These are phyloP conservation scores for Caenorhabditis zanzibari DNA, from an alignment of 2,888 invertebrate species.

Conservation along the genomic window DNA sequence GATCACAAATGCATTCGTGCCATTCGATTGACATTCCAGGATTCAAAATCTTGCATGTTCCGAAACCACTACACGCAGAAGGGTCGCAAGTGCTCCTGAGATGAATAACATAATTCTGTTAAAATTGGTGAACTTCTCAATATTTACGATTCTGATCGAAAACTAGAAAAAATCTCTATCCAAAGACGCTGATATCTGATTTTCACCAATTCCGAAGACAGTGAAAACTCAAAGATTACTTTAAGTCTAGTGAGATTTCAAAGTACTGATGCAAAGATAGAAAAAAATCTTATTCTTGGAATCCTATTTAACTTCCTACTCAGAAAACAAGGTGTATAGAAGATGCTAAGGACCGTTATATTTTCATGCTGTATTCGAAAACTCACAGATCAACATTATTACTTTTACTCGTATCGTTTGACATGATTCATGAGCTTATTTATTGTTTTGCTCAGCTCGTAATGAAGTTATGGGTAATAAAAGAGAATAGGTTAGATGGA, in stretches of 20 bases:
- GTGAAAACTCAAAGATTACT: neutral
- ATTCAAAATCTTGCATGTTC: neutral
- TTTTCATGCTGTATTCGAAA: too few species aligned
- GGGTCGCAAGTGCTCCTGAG: neutral
- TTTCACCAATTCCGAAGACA: neutral
- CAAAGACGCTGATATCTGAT: too few species aligned
- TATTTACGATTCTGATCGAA: too few species aligned
- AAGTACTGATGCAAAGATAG: neutral
- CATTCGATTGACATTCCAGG: neutral
- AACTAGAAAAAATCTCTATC: too few species aligned
- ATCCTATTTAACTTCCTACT: neutral
- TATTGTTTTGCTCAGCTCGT: neutral
- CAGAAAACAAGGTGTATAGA: too few species aligned
- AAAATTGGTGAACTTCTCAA: too few species aligned
- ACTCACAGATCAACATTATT: neutral
- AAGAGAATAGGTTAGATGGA: neutral
- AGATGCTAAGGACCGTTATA: too few species aligned
- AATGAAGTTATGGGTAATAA: conserved; percentile 6
- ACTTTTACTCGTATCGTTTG: conserved; percentile 8
- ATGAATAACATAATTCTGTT: too few species aligned
- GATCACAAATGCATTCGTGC: conserved; percentile 35
- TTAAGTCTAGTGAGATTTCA: neutral
- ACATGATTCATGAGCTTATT: conserved; percentile 17
- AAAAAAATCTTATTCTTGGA: neutral
- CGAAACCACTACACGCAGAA: neutral